Evolutionary conservation across 2,113 vertebrate genomes (phyloP).

Genomic region (Lepisosteus osseus): DNA sequence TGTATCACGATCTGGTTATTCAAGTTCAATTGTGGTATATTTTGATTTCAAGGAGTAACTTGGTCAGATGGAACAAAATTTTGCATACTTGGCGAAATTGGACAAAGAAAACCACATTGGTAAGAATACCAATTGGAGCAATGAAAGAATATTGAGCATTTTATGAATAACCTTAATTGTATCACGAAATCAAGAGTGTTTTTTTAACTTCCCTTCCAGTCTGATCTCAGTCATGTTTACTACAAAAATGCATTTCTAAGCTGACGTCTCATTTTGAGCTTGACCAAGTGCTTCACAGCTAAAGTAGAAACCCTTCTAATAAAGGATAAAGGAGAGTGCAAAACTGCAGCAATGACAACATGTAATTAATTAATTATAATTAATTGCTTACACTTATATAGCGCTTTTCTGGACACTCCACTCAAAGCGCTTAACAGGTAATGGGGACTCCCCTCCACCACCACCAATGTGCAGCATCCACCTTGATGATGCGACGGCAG

Average conservation of each 20-base stretch:
- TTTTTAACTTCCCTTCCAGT: conserved; percentile 7
- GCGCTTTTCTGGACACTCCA: no score
- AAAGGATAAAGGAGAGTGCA: no score
- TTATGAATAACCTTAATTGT: conserved; percentile 17
- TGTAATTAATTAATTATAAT: no score
- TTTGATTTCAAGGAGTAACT: conserved; percentile 2
- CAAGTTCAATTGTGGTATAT: background rate
- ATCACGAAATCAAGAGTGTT: background rate
- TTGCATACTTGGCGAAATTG: background rate
- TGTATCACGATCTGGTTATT: conserved; percentile 9
- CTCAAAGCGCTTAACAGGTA: no score
- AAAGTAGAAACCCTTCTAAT: no score
- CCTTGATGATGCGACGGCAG: no score
- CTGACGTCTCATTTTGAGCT: no score
- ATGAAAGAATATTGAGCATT: background rate
- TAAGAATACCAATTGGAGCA: background rate
- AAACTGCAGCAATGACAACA: no score
- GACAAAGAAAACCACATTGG: background rate
- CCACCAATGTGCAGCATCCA: no score
- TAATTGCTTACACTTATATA: no score
- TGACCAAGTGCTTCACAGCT: no score
- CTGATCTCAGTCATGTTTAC: conserved; percentile 7
- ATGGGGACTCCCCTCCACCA: no score
- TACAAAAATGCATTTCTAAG: background rate
- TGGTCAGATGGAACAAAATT: background rate